Conservation (phyloP, 2,797 vertebrate species). For the Megalops cyprinoides region DNA sequence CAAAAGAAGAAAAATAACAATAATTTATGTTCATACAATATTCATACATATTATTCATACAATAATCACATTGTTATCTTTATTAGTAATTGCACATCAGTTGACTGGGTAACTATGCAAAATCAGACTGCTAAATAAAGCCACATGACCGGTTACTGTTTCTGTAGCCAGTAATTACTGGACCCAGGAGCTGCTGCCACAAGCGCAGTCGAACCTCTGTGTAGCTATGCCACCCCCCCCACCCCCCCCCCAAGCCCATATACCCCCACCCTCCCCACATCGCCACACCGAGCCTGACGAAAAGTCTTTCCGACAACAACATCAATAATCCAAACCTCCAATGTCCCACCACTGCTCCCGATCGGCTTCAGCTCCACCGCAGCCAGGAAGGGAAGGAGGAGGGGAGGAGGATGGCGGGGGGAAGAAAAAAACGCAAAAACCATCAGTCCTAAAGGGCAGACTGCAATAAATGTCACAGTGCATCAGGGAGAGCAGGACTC, state of each 20-base stretch:
- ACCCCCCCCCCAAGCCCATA: too few relatives aligned
- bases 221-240: neutral
- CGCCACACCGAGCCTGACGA: conserved; percentile 52
- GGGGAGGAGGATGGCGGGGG: neutral
- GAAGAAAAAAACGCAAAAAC: conserved; percentile 36
- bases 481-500: conserved; percentile 52
- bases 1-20: too few relatives aligned
- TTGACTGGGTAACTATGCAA: too few relatives aligned
- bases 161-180: neutral
- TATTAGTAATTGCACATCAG: too few relatives aligned
- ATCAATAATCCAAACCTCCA: conserved; percentile 78
- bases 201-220: neutral
- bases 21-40: too few relatives aligned
- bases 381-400: neutral
- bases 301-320: conserved; percentile 70
- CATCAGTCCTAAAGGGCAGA: conserved; percentile 60
- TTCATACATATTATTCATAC: too few relatives aligned
- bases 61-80: too few relatives aligned
- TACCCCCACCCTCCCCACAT: neutral
- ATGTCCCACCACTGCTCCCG: conserved; percentile 51
- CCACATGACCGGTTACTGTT: too few relatives aligned
- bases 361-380: conserved; percentile 50
- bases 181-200: neutral
- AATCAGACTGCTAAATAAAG: neutral
- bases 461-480: conserved; percentile 63